These are phyloP conservation scores for Orestias chungarensis DNA, from an alignment of 2,797 vertebrate genomes.

Conservation along the genomic window DNA sequence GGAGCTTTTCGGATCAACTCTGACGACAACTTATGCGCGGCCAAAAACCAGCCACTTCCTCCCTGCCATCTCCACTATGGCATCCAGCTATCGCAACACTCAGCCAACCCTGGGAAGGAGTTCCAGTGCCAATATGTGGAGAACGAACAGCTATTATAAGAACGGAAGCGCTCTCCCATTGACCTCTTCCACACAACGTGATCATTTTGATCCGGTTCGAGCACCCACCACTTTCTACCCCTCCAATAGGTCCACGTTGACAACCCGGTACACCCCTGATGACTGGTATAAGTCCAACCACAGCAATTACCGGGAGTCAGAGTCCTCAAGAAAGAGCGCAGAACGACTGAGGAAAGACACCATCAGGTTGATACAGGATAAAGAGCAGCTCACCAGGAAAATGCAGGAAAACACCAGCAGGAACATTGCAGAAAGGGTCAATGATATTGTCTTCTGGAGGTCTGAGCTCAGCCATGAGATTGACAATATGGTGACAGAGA, in stretches of 20 bases:
- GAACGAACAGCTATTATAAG: slow-evolving; percentile 84
- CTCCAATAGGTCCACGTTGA: slow-evolving; percentile 82
- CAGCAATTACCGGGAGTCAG: slow-evolving; percentile 87
- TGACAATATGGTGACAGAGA: slow-evolving; percentile 92
- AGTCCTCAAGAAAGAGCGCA: slow-evolving; percentile 83
- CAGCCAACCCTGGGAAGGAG: slow-evolving; percentile 75
- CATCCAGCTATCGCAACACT: slow-evolving; percentile 84
- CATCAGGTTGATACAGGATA: slow-evolving; percentile 87
- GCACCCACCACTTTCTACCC: slow-evolving; percentile 83
- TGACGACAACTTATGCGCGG: slow-evolving; percentile 81
- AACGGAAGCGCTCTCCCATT: slow-evolving; percentile 68
- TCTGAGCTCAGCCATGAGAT: slow-evolving; percentile 91
- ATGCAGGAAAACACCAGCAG: slow-evolving; percentile 85
- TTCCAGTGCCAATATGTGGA: slow-evolving; percentile 83
- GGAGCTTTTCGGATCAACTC: slow-evolving; percentile 86
- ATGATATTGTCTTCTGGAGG: slow-evolving; percentile 91
- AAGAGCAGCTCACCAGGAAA: slow-evolving; percentile 85
- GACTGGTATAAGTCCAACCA: slow-evolving; percentile 92
- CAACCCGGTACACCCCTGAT: slow-evolving; percentile 85
- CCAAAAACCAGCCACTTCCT: slow-evolving; percentile 85
- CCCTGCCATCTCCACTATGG: slow-evolving; percentile 86
- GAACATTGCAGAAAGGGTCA: slow-evolving; percentile 88
- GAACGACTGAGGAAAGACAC: slow-evolving; percentile 89
- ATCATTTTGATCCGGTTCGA: slow-evolving; percentile 76
- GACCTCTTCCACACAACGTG: slow-evolving; percentile 73